Conservation (phyloP, 2,797 vertebrate species). For the Rhodeus uyekii region DNA sequence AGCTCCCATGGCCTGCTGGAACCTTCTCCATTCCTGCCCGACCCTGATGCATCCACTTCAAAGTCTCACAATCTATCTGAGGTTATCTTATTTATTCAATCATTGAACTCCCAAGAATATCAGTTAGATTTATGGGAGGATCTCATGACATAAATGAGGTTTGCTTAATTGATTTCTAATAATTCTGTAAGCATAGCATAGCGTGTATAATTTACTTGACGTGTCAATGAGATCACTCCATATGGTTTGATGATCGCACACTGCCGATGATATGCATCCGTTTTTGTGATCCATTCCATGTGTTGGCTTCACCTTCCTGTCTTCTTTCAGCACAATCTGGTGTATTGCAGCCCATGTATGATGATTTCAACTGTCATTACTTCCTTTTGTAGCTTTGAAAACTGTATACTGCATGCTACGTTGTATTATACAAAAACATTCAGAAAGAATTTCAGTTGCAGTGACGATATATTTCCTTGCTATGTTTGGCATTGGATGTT, state of each 20-base stretch:
- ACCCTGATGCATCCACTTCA: conserved; percentile 47
- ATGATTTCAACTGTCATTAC: conserved; percentile 17
- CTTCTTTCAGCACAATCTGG: conserved; percentile 68
- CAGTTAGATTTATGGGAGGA: neutral
- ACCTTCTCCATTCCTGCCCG: conserved; percentile 60
- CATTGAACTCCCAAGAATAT: conserved; percentile 17
- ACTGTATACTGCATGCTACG: conserved; percentile 62
- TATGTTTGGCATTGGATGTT: conserved; percentile 60
- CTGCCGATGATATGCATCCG: neutral
- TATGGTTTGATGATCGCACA: neutral
- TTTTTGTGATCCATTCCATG: conserved; percentile 62
- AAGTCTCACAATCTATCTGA: conserved; percentile 41
- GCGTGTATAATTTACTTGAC: neutral
- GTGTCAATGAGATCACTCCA: conserved; percentile 9
- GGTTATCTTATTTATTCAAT: conserved; percentile 30
- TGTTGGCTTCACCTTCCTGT: conserved; percentile 63
- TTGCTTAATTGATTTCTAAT: neutral
- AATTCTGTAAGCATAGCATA: neutral
- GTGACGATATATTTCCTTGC: conserved; percentile 70
- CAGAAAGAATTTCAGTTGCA: conserved; percentile 59
- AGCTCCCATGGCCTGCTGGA: conserved; percentile 60
- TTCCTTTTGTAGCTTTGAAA: conserved; percentile 20
- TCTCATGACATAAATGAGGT: neutral
- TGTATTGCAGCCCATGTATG: conserved; percentile 51
- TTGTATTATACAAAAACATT: conserved; percentile 59